Conservation (phyloP, 30 jellyfish, hydroid and myxozoan genomes). For the Clytia hemisphaerica region DNA sequence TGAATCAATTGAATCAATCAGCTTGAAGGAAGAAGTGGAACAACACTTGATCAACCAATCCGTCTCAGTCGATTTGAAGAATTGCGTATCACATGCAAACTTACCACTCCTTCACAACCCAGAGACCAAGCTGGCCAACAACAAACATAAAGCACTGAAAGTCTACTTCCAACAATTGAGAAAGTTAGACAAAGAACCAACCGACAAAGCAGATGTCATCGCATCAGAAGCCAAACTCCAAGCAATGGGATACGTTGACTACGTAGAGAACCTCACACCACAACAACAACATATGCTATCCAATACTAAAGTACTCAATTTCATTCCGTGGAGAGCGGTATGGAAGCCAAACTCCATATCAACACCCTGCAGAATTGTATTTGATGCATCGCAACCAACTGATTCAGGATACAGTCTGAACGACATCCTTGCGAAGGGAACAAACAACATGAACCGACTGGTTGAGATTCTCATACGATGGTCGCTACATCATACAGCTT, state of each 20-base stretch:
- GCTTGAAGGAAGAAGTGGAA: neutral
- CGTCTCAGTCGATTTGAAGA: neutral
- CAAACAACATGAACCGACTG: neutral
- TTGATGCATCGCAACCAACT: neutral
- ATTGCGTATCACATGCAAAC: neutral
- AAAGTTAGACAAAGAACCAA: too few species aligned
- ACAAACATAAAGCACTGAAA: neutral
- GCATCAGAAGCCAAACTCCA: neutral
- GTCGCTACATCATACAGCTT: neutral
- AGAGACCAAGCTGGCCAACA: neutral
- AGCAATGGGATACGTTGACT: neutral
- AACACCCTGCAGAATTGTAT: neutral
- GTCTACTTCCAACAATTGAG: too few species aligned
- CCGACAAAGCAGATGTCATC: neutral
- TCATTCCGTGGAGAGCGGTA: neutral
- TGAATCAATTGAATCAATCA: neutral
- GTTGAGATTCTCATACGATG: slow-evolving; percentile 8
- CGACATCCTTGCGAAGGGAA: neutral
- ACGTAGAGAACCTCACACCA: neutral
- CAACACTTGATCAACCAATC: neutral
- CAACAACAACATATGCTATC: neutral
- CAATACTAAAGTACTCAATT: neutral
- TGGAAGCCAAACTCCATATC: neutral
- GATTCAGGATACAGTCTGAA: neutral
- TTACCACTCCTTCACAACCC: too few species aligned